phyloP scores from a whole-genome alignment of 2,888 invertebrate species.

The Chromoteleia sp. region DNA sequence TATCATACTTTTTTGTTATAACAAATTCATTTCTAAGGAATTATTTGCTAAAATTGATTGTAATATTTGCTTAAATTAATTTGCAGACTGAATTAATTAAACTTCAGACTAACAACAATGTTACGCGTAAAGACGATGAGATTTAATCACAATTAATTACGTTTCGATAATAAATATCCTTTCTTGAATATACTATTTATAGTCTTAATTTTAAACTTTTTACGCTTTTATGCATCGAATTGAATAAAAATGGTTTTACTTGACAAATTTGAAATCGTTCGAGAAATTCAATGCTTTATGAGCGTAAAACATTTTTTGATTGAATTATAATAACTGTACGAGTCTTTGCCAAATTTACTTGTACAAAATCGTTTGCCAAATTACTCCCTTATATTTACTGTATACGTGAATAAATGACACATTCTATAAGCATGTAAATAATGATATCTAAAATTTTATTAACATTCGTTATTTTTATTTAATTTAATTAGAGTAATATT shows the following conservation, averaged over 20 bases:
- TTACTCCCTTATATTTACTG: constrained; percentile 18
- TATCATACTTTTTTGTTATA: no score
- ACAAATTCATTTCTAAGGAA: no score
- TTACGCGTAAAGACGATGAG: no score
- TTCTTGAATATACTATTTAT: no score
- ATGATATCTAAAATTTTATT: constrained; percentile 1
- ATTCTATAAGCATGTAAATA: background rate
- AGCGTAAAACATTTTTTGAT: background rate
- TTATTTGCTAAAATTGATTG: no score
- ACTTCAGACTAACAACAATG: background rate
- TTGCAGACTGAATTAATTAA: background rate
- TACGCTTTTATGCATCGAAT: no score
- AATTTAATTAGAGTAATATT: constrained; percentile 14
- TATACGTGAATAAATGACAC: constrained; percentile 6
- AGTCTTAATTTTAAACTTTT: no score
- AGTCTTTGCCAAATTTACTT: constrained; percentile 12
- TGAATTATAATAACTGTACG: constrained; percentile 10
- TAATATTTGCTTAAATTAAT: no score
- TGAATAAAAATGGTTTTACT: no score
- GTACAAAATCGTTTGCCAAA: constrained; percentile 22
- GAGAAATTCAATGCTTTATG: no score
- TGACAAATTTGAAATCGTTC: background rate
- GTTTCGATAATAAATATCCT: no score
- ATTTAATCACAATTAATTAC: no score
- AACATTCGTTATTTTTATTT: constrained; percentile 9